Evolutionary conservation across 2,113 vertebrate genomes (phyloP).

Genomic region (Perca schrenkii): DNA sequence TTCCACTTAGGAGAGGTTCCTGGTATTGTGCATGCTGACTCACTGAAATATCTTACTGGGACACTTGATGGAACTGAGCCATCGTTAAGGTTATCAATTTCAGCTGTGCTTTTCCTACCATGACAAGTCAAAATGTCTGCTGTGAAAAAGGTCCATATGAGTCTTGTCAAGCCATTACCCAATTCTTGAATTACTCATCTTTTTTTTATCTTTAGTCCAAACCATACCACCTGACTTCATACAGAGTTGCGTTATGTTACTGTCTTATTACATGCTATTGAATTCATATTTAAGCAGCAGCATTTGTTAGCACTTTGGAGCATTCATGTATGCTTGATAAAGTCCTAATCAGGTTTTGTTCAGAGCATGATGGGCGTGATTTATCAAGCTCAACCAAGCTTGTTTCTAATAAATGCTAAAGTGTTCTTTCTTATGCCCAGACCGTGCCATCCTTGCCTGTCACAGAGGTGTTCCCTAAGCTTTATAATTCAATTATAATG

Average conservation of each 20-base stretch:
- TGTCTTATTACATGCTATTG: conserved; percentile 31
- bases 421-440: conserved; percentile 36
- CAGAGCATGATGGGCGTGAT: conserved; percentile 34
- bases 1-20: too few relatives aligned
- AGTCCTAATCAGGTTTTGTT: conserved; percentile 52
- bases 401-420: conserved; percentile 56
- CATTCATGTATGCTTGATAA: conserved; percentile 34
- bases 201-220: conserved; percentile 60
- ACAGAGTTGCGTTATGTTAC: conserved; percentile 10
- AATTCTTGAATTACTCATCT: conserved; percentile 55
- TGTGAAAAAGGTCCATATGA: not conserved
- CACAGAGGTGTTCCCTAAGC: conserved; percentile 62
- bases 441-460: conserved; percentile 30
- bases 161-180: conserved; percentile 28
- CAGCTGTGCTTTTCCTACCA: too few relatives aligned
- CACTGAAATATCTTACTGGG: too few relatives aligned
- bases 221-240: conserved; percentile 18
- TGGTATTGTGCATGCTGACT: too few relatives aligned
- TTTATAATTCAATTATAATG: conserved; percentile 71
- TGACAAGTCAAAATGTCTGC: too few relatives aligned
- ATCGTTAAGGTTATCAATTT: too few relatives aligned
- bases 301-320: conserved; percentile 33
- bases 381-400: conserved; percentile 60
- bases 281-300: conserved; percentile 36
- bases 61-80: too few relatives aligned